phyloP scores from a whole-genome alignment of 2,797 vertebrate species.

The Microctenopoma lineatum region DNA sequence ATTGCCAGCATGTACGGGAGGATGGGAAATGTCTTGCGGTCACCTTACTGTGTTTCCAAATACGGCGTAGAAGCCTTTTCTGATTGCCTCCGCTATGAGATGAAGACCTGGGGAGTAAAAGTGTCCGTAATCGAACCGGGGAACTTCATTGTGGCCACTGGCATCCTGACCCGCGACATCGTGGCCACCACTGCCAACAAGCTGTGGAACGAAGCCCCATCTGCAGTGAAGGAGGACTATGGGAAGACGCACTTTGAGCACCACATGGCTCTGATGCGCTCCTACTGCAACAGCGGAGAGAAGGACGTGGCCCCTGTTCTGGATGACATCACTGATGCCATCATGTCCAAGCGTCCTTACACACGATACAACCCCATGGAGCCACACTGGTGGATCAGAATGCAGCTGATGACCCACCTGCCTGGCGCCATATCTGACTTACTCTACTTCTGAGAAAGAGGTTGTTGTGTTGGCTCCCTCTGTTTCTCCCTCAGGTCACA shows the following conservation, averaged over 20 bases:
- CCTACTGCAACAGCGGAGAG: constrained; percentile 82
- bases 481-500: neutral
- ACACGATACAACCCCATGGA: constrained; percentile 87
- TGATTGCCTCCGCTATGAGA: constrained; percentile 90
- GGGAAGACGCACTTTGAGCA: constrained; percentile 82
- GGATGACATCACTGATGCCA: constrained; percentile 83
- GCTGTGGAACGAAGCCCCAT: constrained; percentile 84
- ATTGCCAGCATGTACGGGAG: constrained; percentile 88
- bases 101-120: constrained; percentile 89
- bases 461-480: neutral
- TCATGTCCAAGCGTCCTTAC: constrained; percentile 82
- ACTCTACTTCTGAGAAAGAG: constrained; percentile 80
- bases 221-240: constrained; percentile 83
- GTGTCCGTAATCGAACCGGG: constrained; percentile 88
- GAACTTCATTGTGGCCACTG: constrained; percentile 87
- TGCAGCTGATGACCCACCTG: constrained; percentile 87
- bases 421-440: constrained; percentile 85
- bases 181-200: constrained; percentile 80
- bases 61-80: constrained; percentile 89
- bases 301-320: constrained; percentile 81
- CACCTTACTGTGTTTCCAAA: constrained; percentile 89
- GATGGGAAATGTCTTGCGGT: constrained; percentile 84
- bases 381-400: constrained; percentile 87
- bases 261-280: constrained; percentile 82
- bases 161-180: constrained; percentile 82